Conservation (phyloP, 2,888 invertebrate genomes). For the Tetropium fuscum region DNA sequence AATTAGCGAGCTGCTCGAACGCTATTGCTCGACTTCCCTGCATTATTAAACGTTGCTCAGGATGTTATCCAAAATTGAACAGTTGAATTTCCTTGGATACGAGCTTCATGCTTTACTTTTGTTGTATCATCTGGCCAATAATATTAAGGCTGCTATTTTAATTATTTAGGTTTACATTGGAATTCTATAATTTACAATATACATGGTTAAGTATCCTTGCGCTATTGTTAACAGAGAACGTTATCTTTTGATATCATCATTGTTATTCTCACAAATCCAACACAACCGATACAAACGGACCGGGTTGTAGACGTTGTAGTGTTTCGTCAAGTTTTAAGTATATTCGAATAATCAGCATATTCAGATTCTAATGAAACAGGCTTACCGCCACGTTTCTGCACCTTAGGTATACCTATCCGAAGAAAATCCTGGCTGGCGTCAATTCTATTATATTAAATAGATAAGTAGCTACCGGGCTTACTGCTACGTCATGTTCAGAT, state of each 20-base stretch:
- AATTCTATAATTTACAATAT: no score
- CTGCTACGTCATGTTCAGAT: slow-evolving; percentile 60
- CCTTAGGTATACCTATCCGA: slow-evolving; percentile 15
- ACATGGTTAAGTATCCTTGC: no score
- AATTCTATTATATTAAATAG: slow-evolving; percentile 64
- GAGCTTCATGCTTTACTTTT: no score
- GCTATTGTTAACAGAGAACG: no score
- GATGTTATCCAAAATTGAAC: no score
- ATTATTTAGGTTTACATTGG: no score
- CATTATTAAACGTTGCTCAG: no score
- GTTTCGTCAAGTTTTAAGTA: neutral
- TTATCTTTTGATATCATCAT: slow-evolving; percentile 1
- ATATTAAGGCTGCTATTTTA: no score
- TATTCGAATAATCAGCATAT: neutral
- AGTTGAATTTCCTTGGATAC: no score
- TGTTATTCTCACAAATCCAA: neutral
- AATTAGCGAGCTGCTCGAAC: no score
- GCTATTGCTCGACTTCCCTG: no score
- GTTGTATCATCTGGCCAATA: no score
- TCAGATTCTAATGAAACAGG: slow-evolving; percentile 13
- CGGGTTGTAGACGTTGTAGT: neutral
- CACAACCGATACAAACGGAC: neutral
- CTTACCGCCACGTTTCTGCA: slow-evolving; percentile 5
- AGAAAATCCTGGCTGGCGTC: slow-evolving; percentile 55
- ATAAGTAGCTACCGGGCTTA: slow-evolving; percentile 66